Evolutionary conservation across 2,797 vertebrate genomes (phyloP).

Genomic region (Oryzias dopingdopingensis): DNA sequence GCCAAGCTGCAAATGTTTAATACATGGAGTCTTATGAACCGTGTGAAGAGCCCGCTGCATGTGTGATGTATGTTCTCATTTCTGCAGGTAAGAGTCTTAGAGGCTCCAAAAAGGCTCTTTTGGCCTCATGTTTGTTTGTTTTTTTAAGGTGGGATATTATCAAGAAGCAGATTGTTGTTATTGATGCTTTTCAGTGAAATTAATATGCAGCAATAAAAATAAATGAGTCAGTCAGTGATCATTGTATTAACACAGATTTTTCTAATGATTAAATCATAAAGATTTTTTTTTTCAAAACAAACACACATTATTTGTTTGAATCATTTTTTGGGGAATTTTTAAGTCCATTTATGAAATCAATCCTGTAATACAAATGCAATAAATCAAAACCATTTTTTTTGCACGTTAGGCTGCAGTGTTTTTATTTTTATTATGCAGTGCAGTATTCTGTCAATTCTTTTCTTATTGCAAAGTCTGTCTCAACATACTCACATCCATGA

Average conservation of each 20-base stretch:
- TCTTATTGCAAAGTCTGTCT: not conserved
- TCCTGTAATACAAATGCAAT: too few relatives aligned
- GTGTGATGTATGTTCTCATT: conserved; percentile 16
- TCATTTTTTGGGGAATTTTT: too few relatives aligned
- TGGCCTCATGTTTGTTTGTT: conserved; percentile 7
- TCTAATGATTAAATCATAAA: too few relatives aligned
- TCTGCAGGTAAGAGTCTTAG: conserved; percentile 15
- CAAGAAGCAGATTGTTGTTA: not conserved
- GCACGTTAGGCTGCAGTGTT: too few relatives aligned
- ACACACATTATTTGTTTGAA: too few relatives aligned
- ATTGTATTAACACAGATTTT: too few relatives aligned
- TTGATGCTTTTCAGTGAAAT: not conserved
- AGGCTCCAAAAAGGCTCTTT: conserved; percentile 12
- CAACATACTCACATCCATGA: conserved; percentile 94
- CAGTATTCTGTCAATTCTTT: too few relatives aligned
- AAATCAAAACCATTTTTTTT: too few relatives aligned
- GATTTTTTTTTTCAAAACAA: too few relatives aligned
- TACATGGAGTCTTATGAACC: conserved; percentile 47
- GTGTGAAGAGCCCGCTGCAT: conserved; percentile 30
- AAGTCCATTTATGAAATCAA: too few relatives aligned
- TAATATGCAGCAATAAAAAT: not conserved
- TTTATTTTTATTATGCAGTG: too few relatives aligned
- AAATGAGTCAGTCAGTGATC: too few relatives aligned
- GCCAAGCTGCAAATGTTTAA: conserved; percentile 62
- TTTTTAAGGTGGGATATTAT: not conserved